Evolutionary conservation across 2,797 vertebrate genomes (phyloP).

Genomic region (Bucorvus abyssinicus): DNA sequence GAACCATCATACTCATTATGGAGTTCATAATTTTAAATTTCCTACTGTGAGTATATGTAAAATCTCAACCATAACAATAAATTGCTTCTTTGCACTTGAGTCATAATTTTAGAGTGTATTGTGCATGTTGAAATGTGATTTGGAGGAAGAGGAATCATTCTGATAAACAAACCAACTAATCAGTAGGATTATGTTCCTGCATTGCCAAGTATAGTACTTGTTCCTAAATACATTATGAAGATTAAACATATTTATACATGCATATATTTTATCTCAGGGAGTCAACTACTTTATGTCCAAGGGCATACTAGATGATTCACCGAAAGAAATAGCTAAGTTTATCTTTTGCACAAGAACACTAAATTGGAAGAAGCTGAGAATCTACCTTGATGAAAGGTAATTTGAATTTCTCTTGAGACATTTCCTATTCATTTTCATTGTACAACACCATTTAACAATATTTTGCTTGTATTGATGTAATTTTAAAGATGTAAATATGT

Average conservation of each 20-base stretch:
- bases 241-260: constrained; percentile 39
- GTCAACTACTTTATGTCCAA: constrained; percentile 97
- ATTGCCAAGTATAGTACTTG: constrained; percentile 22
- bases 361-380: constrained; percentile 97
- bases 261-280: constrained; percentile 80
- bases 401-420: not conserved
- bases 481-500: not conserved
- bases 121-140: constrained; percentile 69
- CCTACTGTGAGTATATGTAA: constrained; percentile 58
- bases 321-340: constrained; percentile 95
- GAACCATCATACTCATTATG: not conserved
- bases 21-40: constrained; percentile 67
- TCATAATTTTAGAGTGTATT: constrained; percentile 54
- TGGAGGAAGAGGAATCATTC: constrained; percentile 27
- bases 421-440: not conserved
- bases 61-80: constrained; percentile 59
- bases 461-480: not conserved
- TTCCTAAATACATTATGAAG: not conserved
- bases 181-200: constrained; percentile 21
- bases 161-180: not conserved
- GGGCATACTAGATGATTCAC: constrained; percentile 91
- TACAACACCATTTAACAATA: not conserved
- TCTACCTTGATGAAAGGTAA: constrained; percentile 97
- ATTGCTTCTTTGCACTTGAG: constrained; percentile 38
- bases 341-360: constrained; percentile 97